These are phyloP conservation scores for Marisa cornuarietis DNA, from an alignment of 1,140 invertebrate genomes.

Conservation along the genomic window DNA sequence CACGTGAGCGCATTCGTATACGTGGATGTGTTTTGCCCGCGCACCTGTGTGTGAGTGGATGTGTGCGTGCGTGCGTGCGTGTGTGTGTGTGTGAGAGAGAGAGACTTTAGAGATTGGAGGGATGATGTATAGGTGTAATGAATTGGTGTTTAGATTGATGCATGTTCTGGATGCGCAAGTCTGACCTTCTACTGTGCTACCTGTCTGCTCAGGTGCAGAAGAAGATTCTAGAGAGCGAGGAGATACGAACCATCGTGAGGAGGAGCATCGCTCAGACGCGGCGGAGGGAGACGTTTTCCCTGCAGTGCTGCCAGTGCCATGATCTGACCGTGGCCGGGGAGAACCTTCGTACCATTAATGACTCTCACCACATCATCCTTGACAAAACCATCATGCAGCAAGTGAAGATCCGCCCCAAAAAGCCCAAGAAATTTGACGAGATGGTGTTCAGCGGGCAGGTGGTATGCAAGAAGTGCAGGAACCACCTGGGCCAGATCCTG, in stretches of 20 bases:
- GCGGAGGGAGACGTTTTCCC: neutral
- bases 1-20: no score
- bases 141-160: neutral
- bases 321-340: neutral
- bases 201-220: no score
- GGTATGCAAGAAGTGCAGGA: slow-evolving; percentile 13
- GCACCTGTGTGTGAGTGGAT: neutral
- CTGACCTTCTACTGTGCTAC: no score
- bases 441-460: slow-evolving; percentile 13
- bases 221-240: neutral
- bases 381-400: neutral
- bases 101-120: neutral
- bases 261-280: neutral
- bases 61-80: neutral
- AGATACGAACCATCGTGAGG: neutral
- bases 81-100: neutral
- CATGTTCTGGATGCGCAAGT: no score
- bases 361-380: slow-evolving; percentile 12
- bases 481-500: slow-evolving; percentile 9
- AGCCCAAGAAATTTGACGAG: slow-evolving; percentile 5
- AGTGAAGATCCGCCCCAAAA: neutral
- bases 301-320: slow-evolving; percentile 3
- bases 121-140: neutral
- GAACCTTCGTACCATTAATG: neutral
- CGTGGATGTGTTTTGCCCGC: no score